Evolutionary conservation across 30 jellyfish, hydroid and myxozoan genomes (phyloP).

Genomic region (Cassiopea andromeda): DNA sequence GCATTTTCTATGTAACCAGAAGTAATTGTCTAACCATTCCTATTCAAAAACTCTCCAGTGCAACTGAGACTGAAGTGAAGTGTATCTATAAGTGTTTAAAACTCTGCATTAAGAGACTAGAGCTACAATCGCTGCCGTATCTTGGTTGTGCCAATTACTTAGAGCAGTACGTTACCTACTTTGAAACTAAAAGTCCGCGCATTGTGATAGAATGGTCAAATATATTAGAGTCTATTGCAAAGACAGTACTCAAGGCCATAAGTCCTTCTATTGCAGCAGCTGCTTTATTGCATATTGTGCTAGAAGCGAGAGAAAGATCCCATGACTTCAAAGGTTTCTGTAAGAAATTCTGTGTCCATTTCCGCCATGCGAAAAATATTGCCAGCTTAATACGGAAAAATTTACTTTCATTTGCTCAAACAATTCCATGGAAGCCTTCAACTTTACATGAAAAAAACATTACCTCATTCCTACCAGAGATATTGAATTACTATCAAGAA

Average conservation of each 20-base stretch:
- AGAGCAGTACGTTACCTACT: background rate
- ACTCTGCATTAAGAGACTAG: background rate
- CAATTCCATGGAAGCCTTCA: conserved; percentile 68
- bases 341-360: conserved; percentile 1
- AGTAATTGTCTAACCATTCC: background rate
- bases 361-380: background rate
- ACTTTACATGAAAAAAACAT: conserved; percentile 8
- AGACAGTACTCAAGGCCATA: background rate
- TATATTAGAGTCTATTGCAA: conserved; percentile 34
- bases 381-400: conserved; percentile 1
- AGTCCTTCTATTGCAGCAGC: conserved; percentile 25
- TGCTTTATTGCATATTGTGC: conserved; percentile 30
- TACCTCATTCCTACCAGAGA: conserved; percentile 49
- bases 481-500: conserved; percentile 13
- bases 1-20: conserved; percentile 35
- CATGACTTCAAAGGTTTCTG: conserved; percentile 10
- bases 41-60: background rate
- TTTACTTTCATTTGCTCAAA: conserved; percentile 19
- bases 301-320: conserved; percentile 1
- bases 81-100: background rate
- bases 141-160: background rate
- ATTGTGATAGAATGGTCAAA: conserved; percentile 26
- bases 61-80: conserved; percentile 12
- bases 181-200: background rate
- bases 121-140: conserved; percentile 34